Conservation (phyloP, 2,888 invertebrate species). For the Spodoptera picta region DNA sequence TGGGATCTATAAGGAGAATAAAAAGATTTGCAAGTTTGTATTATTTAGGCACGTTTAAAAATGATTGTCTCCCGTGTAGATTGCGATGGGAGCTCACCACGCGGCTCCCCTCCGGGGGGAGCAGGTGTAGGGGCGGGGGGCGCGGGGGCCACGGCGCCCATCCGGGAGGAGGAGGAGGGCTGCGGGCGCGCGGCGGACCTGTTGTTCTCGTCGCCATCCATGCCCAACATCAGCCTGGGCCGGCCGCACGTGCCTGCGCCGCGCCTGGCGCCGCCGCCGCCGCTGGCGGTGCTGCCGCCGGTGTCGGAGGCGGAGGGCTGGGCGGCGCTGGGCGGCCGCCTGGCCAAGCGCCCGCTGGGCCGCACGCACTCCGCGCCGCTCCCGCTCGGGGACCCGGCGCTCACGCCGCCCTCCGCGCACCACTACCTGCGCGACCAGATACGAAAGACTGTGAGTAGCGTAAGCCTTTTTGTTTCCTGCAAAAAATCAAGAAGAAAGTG, state of each 20-base stretch:
- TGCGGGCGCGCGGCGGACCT: constrained; percentile 91
- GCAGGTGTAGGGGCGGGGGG: constrained; percentile 86
- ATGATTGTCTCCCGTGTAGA: constrained; percentile 61
- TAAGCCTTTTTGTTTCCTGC: too few species aligned
- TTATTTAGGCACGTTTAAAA: neutral
- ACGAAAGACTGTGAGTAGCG: constrained; percentile 91
- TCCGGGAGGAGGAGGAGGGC: constrained; percentile 94
- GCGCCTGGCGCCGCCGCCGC: constrained; percentile 94
- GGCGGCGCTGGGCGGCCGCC: constrained; percentile 91
- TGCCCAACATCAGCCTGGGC: constrained; percentile 98
- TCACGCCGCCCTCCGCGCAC: constrained; percentile 89
- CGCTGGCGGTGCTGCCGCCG: constrained; percentile 80
- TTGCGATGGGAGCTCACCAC: constrained; percentile 86
- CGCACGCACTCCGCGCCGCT: constrained; percentile 96
- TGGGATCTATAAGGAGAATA: too few species aligned
- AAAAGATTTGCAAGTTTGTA: too few species aligned
- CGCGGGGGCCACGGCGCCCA: constrained; percentile 90
- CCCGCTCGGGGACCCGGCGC: constrained; percentile 95
- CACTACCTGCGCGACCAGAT: constrained; percentile 94
- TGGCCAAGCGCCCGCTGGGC: constrained; percentile 94
- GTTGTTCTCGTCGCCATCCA: constrained; percentile 97
- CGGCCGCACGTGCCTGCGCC: constrained; percentile 91
- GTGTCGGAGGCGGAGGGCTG: constrained; percentile 94
- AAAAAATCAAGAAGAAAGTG: too few species aligned
- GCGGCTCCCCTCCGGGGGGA: constrained; percentile 89